Evolutionary conservation across 1,140 invertebrate species (phyloP).

Genomic region (Venturia canescens): DNA sequence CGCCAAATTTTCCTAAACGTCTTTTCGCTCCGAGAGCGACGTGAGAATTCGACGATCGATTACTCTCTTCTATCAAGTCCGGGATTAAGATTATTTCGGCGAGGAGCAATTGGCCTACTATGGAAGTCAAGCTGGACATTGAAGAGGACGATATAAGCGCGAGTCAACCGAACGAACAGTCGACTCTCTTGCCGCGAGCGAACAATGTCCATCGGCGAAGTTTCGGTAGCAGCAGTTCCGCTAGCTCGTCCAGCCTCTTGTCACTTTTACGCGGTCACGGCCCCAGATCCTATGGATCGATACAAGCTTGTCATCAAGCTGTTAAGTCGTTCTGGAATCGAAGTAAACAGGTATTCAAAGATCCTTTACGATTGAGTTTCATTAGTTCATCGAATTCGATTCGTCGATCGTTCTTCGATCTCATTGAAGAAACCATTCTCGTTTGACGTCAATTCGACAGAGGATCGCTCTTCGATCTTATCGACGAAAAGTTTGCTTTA

Average conservation of each 20-base stretch:
- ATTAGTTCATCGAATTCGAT: no score
- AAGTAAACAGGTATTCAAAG: conserved; percentile 67
- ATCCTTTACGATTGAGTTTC: no score
- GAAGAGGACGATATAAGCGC: not conserved
- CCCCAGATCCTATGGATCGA: conserved; percentile 66
- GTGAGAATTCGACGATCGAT: not conserved
- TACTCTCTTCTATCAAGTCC: not conserved
- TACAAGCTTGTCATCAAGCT: conserved; percentile 64
- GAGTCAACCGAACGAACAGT: not conserved
- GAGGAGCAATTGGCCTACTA: not conserved
- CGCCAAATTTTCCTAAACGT: not conserved
- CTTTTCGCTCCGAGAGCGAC: not conserved
- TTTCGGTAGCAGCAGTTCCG: conserved; percentile 13
- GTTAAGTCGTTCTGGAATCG: conserved; percentile 69
- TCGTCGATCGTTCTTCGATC: no score
- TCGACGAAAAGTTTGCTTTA: no score
- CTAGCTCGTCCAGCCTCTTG: conserved; percentile 1
- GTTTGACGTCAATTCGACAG: no score
- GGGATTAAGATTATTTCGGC: not conserved
- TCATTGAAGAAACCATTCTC: no score
- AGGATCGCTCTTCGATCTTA: no score
- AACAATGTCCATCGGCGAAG: conserved; percentile 6
- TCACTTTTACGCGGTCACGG: conserved; percentile 43
- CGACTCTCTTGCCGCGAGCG: not conserved
- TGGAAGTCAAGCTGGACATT: not conserved